These are phyloP conservation scores for Orius insidiosus DNA, from an alignment of 1,140 invertebrate species.

Conservation along the genomic window DNA sequence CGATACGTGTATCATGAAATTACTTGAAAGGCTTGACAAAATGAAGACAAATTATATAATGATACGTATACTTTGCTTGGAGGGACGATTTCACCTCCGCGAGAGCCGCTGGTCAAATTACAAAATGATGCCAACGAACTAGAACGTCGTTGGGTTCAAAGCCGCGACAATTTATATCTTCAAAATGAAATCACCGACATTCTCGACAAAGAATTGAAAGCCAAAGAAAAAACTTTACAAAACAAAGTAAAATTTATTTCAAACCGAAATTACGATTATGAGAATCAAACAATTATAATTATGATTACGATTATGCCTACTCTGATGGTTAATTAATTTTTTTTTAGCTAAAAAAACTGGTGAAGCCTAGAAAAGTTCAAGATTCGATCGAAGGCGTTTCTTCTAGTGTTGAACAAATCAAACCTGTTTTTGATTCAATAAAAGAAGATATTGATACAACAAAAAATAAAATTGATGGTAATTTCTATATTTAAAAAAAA, in stretches of 20 bases:
- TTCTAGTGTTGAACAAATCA: too few relatives aligned
- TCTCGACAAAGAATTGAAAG: constrained; percentile 19
- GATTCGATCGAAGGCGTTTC: too few relatives aligned
- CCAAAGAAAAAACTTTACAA: constrained; percentile 20
- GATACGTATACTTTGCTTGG: constrained; percentile 36
- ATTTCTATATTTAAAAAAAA: not conserved
- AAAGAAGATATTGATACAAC: not conserved
- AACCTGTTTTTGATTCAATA: not conserved
- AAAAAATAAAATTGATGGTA: constrained; percentile 10
- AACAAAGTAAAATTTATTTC: constrained; percentile 18
- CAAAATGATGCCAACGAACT: constrained; percentile 13
- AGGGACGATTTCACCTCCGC: constrained; percentile 55
- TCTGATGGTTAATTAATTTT: too few relatives aligned
- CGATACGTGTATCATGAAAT: constrained; percentile 72
- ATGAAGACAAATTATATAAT: constrained; percentile 34
- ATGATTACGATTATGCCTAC: too few relatives aligned
- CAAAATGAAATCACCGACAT: constrained; percentile 13
- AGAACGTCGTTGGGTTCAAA: constrained; percentile 8
- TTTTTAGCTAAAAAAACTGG: too few relatives aligned
- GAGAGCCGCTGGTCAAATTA: constrained; percentile 32
- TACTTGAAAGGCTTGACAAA: constrained; percentile 54
- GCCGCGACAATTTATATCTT: constrained; percentile 2
- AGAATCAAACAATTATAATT: too few relatives aligned
- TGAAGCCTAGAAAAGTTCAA: too few relatives aligned
- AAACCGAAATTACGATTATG: too few relatives aligned